phyloP scores from a whole-genome alignment of 2,113 vertebrate species.

The Pleuronectes platessa region DNA sequence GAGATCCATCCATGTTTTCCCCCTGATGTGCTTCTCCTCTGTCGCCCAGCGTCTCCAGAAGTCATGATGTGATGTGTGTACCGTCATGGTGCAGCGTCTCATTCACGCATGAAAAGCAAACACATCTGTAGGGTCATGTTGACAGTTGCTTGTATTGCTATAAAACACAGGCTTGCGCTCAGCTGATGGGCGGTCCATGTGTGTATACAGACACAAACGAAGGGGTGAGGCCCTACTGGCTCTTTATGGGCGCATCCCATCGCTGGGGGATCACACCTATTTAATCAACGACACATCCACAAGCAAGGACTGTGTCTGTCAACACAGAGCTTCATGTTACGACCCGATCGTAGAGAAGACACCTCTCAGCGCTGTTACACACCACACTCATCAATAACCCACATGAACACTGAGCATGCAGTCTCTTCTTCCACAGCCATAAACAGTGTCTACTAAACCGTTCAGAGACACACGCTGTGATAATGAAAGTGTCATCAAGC shows the following conservation, averaged over 20 bases:
- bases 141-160: neutral
- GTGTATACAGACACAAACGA: conserved; percentile 34
- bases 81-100: neutral
- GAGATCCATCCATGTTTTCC: conserved; percentile 52
- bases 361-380: conserved; percentile 17
- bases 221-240: conserved; percentile 19
- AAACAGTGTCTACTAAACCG: conserved; percentile 46
- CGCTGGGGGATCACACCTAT: conserved; percentile 34
- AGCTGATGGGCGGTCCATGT: neutral
- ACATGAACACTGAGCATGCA: neutral
- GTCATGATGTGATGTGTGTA: neutral
- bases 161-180: neutral
- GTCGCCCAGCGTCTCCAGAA: neutral
- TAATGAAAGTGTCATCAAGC: conserved; percentile 19
- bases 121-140: conserved; percentile 19
- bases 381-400: conserved; percentile 26
- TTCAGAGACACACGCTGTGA: conserved; percentile 2
- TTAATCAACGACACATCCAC: conserved; percentile 60
- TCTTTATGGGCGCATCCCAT: conserved; percentile 42
- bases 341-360: conserved; percentile 19
- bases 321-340: conserved; percentile 1
- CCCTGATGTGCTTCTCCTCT: neutral
- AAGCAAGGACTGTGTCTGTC: conserved; percentile 33
- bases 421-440: neutral
- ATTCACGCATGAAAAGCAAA: neutral